A percentile compares a stretch with the other conserved stretches of the same genome.
These are phyloP conservation scores for Cremastinae sp. DNA, from an alignment of 2,888 invertebrate genomes.

Conservation along the genomic window DNA sequence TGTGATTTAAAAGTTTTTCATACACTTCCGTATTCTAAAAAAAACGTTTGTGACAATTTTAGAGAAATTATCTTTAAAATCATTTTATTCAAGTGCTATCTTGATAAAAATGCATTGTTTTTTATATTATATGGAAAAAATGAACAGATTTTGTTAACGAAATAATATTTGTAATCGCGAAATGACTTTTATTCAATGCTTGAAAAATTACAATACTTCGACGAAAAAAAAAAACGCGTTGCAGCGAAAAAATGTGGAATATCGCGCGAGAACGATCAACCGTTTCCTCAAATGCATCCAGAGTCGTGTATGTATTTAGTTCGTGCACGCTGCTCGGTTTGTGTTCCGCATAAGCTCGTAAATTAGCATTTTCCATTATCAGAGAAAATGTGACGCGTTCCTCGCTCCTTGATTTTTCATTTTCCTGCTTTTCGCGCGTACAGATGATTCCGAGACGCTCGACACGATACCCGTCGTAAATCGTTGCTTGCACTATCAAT, in stretches of 20 bases:
- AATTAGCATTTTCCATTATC: slow-evolving; percentile 49
- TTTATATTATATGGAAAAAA: too few species aligned
- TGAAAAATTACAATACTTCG: not conserved
- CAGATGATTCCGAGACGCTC: not conserved
- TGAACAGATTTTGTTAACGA: too few species aligned
- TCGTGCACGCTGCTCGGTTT: not conserved
- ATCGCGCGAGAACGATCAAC: slow-evolving; percentile 5
- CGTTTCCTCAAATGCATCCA: slow-evolving; percentile 14
- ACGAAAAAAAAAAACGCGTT: not conserved
- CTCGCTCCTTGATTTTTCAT: slow-evolving; percentile 12
- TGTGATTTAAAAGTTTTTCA: too few species aligned
- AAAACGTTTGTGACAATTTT: too few species aligned
- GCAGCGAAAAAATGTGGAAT: slow-evolving; percentile 21
- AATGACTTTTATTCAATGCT: not conserved
- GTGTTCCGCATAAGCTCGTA: slow-evolving; percentile 3
- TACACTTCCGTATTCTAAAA: too few species aligned
- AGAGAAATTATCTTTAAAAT: too few species aligned
- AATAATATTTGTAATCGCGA: not conserved
- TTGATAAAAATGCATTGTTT: too few species aligned
- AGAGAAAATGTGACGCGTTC: slow-evolving; percentile 24
- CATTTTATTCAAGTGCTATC: too few species aligned
- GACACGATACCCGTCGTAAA: slow-evolving; percentile 14
- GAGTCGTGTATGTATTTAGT: not conserved
- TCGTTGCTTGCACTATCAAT: not conserved
- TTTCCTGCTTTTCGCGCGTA: not conserved